Base-by-base conservation (phyloP, 2,888 invertebrate genomes). In the Mallateleia sp. region DNA sequence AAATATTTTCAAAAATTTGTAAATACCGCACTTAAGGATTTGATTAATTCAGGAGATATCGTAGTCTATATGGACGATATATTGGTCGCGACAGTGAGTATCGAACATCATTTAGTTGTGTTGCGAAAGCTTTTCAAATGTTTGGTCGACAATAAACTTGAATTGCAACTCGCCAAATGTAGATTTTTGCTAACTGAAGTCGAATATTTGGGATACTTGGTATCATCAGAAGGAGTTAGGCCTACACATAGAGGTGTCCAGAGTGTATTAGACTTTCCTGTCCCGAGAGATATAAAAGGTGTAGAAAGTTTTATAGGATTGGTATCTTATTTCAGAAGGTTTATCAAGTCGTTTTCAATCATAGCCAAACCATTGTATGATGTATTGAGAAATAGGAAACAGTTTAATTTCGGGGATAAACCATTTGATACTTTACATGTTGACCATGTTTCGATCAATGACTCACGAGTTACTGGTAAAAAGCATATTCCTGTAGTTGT, bases 181-280 rank as follows among this genome's bases (percentile, higher is more conserved):
- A 22, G 74, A 11, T 93, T 94, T 74, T 88, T 92, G 6, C 25
- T 84, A 58, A 69, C 77, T 3, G 78, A 60, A 25, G 87, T 94
- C 6, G 90, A 92, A 14, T 94, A 93, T 82, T 83, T 93, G 15
- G 93, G 93, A 0, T 90, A 91, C 20, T 92, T 93, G 72, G 89
- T 94, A 32, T 89, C 88, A 20, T 74, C 42, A 22, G 56, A 85
- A 0, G 92, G 93, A 0, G 86, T 94, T 0, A 56, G 87, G 42
- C 94, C 93, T 2, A 92, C 92, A 15, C 14, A 50, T 0, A 52
- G 52, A 4, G 93, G 93, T 88, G 89, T 91, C 8, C 28, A 77
- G 9, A 91, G 92, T 7, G 89, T 95, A 0, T 6, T 60, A 38
- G 71, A 93, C 15, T 92, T 92, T 75, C 91, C 91, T 22, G 60